Conservation (phyloP, 2,113 vertebrate species). For the Dolichallabes microphthalmus region DNA sequence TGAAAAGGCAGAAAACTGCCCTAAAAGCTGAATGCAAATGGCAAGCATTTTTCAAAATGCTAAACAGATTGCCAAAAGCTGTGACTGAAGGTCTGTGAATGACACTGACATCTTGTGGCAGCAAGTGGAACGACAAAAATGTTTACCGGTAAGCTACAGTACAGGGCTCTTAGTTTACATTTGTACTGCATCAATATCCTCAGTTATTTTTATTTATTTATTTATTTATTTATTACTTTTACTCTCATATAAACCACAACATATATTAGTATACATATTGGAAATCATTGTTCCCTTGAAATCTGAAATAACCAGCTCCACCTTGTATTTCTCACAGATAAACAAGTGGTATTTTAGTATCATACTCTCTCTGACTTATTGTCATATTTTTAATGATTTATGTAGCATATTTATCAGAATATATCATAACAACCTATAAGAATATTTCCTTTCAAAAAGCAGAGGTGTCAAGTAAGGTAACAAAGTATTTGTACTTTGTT, state of each 20-base stretch:
- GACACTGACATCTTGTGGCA: conserved; percentile 50
- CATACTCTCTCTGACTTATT: background rate
- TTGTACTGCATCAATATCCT: background rate
- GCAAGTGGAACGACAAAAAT: background rate
- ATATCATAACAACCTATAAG: background rate
- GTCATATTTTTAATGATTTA: background rate
- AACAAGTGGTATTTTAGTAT: background rate
- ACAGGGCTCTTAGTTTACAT: background rate
- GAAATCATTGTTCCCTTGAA: background rate
- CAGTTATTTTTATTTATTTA: no score
- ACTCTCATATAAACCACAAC: background rate
- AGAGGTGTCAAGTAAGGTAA: no score
- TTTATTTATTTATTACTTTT: no score
- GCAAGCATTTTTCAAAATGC: background rate
- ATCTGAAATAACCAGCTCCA: background rate
- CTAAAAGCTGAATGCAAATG: background rate
- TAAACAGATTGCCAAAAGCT: background rate
- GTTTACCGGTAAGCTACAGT: background rate
- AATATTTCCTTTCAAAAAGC: background rate
- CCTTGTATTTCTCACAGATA: background rate
- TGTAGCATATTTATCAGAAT: background rate
- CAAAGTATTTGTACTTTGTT: no score
- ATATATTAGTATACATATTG: background rate
- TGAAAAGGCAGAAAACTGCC: background rate
- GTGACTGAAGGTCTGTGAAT: background rate